Percentiles rank a stretch among this genome's conserved stretches.
phyloP scores from a whole-genome alignment of 2,888 invertebrate genomes.

The Sphaeridia pumilis region DNA sequence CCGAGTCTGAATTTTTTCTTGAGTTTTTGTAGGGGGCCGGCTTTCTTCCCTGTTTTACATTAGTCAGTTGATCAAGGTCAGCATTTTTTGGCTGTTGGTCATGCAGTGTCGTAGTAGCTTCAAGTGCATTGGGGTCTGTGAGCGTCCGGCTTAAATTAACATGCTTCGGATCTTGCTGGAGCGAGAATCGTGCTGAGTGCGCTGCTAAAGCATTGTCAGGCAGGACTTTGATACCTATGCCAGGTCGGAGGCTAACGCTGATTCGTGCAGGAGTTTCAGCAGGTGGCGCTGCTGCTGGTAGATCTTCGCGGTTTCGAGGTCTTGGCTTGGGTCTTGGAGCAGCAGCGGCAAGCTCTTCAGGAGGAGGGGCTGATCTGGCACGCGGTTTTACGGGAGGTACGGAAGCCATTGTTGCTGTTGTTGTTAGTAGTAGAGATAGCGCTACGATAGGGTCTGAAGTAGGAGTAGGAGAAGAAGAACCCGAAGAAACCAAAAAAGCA shows the following conservation, averaged over 20 bases:
- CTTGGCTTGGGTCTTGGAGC: background rate
- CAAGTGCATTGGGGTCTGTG: too few relatives aligned
- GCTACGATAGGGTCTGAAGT: too few relatives aligned
- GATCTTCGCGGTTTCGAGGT: slow-evolving; percentile 3
- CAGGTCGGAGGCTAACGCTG: background rate
- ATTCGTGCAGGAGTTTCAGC: background rate
- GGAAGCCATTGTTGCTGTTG: background rate
- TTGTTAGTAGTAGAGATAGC: background rate
- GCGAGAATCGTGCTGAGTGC: slow-evolving; percentile 8
- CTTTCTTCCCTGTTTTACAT: too few relatives aligned
- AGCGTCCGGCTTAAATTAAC: too few relatives aligned
- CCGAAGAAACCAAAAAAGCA: background rate
- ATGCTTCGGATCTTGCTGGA: too few relatives aligned
- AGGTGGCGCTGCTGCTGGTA: background rate
- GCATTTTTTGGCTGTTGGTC: too few relatives aligned
- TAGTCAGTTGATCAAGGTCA: too few relatives aligned
- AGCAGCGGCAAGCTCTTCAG: background rate
- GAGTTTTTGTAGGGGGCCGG: background rate
- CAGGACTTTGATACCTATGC: slow-evolving; percentile 34
- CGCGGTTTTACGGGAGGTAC: slow-evolving; percentile 7
- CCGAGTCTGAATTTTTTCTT: slow-evolving; percentile 21
- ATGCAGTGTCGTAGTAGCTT: too few relatives aligned
- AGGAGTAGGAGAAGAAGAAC: too few relatives aligned
- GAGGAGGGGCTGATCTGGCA: background rate
- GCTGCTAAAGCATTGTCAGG: slow-evolving; percentile 28